Conservation (phyloP, 2,797 vertebrate species). For the Crenichthys baileyi region DNA sequence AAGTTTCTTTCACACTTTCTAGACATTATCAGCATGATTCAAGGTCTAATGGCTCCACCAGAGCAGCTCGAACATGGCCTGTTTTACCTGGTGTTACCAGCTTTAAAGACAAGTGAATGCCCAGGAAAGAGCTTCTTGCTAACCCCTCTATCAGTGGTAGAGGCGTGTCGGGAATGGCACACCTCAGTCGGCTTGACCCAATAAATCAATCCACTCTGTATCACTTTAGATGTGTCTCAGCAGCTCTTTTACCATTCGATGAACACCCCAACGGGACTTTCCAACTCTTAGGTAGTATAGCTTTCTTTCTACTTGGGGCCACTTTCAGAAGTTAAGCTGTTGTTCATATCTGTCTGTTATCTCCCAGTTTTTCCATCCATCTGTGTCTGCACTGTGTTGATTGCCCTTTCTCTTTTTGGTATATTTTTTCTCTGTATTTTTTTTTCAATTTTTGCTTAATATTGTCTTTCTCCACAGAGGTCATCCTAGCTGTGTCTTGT, state of each 20-base stretch:
- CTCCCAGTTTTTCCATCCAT: slow-evolving; percentile 25
- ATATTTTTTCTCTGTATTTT: background rate
- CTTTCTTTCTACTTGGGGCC: slow-evolving; percentile 48
- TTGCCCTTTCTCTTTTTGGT: slow-evolving; percentile 17
- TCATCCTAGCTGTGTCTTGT: slow-evolving; percentile 59
- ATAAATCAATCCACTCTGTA: slow-evolving; percentile 70
- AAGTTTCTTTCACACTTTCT: slow-evolving; percentile 29
- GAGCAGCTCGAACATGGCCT: slow-evolving; percentile 23
- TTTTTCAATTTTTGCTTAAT: background rate
- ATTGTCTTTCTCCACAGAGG: slow-evolving; percentile 43
- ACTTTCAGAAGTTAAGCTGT: slow-evolving; percentile 41
- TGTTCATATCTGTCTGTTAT: slow-evolving; percentile 45
- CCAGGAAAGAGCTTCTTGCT: slow-evolving; percentile 50
- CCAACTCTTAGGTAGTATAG: slow-evolving; percentile 32
- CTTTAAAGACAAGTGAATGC: slow-evolving; percentile 48
- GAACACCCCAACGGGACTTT: slow-evolving; percentile 46
- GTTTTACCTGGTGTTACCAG: slow-evolving; percentile 41
- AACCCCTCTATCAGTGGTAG: slow-evolving; percentile 65
- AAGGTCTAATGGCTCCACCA: slow-evolving; percentile 21
- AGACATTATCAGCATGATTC: slow-evolving; percentile 28
- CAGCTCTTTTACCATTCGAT: slow-evolving; percentile 55
- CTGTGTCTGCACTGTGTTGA: slow-evolving; percentile 35
- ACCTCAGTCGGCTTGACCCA: slow-evolving; percentile 65
- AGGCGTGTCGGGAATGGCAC: slow-evolving; percentile 63
- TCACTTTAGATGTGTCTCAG: slow-evolving; percentile 62